A percentile compares a stretch with the other conserved stretches of the same genome.
phyloP scores from a whole-genome alignment of 2,888 invertebrate genomes.

The Poecilobothrus nobilitatus region DNA sequence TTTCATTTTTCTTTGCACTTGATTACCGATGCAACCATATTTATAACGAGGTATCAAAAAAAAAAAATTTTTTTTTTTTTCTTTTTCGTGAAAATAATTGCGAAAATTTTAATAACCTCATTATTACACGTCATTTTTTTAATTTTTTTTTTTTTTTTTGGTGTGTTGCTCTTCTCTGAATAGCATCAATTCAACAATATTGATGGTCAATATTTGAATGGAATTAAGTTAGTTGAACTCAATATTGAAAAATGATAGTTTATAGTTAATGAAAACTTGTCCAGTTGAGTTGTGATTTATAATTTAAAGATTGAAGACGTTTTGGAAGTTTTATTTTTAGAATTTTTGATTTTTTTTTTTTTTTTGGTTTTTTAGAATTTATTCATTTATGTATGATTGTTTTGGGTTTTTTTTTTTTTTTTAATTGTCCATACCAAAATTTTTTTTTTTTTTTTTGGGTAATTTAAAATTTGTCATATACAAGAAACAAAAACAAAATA shows the following conservation, averaged over 20 bases:
- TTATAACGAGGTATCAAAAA: not conserved
- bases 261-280: not conserved
- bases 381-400: no score
- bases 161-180: not conserved
- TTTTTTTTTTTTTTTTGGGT: no score
- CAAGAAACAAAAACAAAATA: no score
- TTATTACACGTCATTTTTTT: not conserved
- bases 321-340: no score
- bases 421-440: no score
- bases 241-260: not conserved
- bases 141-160: not conserved
- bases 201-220: not conserved
- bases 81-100: not conserved
- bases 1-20: not conserved
- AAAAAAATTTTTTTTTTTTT: not conserved
- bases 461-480: no score
- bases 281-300: not conserved
- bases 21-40: not conserved
- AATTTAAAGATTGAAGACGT: no score
- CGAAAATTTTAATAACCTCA: slow-evolving; percentile 6
- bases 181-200: not conserved
- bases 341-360: no score
- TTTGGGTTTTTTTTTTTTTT: no score
- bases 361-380: no score
- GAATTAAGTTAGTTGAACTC: not conserved